Evolutionary conservation across 2,888 invertebrate species (phyloP), one percentile per base, ranked within the genome.

Genomic region (Caenorhabditis sp.): DNA sequence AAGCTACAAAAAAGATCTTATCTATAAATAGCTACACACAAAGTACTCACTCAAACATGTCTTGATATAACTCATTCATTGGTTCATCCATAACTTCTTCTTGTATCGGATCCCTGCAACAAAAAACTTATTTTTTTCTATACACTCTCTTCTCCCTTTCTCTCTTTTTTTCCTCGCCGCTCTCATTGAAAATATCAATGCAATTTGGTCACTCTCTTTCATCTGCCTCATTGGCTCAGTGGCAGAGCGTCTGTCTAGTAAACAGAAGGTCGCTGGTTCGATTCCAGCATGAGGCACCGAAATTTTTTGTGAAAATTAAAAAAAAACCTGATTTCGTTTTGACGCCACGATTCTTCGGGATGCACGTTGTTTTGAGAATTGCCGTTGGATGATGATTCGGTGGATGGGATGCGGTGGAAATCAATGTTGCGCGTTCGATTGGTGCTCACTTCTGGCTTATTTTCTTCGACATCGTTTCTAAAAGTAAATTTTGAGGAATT

Each of bases 211-310:
- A 21, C 21, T n/a, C 10, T 53, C 21, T 43, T 14, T n/a, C 53
- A 12, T 17, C 21, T 70, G 84, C 84, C 84, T 84, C 77, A 82
- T 83, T 84, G 83, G 84, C 84, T 84, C 83, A 85, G 84, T 80
- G 84, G 84, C 83, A 85, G 83, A 84, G 84, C 85, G 84, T 85
- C 84, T 84, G 85, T 85, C 85, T 85, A 79, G 83, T 85, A 84
- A 85, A 85, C 85, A 84, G 83, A 84, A 85, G 85, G 83, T 84
- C 85, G 83, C 83, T 77, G 82, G 83, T 83, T 83, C 83, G 78
- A 83, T 83, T 83, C 83, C 80, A 80, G 78, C 80, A 80, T 83
- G 68, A 64, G 67, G 67, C 72, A 72, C 56, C n/a, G 25, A 27
- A 27, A 26, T 27, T 56, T 56, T 56, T 56, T 53, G 8, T 53